Base-by-base conservation (phyloP, 2,797 vertebrate species). In the Vultur gryphus region DNA sequence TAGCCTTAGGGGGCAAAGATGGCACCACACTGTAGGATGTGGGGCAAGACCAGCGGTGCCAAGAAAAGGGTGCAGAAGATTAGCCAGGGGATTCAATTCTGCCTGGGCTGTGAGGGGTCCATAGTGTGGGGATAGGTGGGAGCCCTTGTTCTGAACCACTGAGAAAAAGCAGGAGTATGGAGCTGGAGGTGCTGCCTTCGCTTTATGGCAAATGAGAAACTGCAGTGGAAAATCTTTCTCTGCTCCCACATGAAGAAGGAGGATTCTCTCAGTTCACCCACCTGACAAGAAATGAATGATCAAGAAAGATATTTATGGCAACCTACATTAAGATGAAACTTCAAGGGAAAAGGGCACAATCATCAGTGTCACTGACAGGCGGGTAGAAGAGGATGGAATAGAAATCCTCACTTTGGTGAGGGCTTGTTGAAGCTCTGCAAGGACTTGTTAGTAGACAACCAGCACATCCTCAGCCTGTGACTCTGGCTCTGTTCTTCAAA, bases 251-350 rank as follows among this genome's bases (percentile, higher is more conserved):
- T 75, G 75, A 75, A 93, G 89, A 76, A 86, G 94, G 95, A 97
- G 81, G 84, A 96, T 95, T 95, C 87, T 95, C 79, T 96, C 95
- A 59, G 93, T 88, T 96, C 94, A 92, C 93, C 95, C 90, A 95
- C 97, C 95, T 95, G 95, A 89, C 87, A 96, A 59, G 84, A 76
- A 97, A 86, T 91, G 70, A 95, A 93, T 86, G 93, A 96, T 93
- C 72, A 88, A 88, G 87, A 84, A 90, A 69, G 92, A 41, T 97
- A 96, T 96, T 97, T 96, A 88, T 92, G 89, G 96, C 96, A 97
- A 61, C 79, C 39, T 70, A 37, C 0, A 7, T 87, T 65, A 76
- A 85, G 69, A 84, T 86, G 73, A 88, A 93, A 73, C 73, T 96
- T 97, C 35, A 95, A 92, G 89, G 76, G 66, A 96, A 93, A 93